These are phyloP conservation scores for Amyelois transitella DNA, from an alignment of 1,140 invertebrate genomes.

Conservation along the genomic window DNA sequence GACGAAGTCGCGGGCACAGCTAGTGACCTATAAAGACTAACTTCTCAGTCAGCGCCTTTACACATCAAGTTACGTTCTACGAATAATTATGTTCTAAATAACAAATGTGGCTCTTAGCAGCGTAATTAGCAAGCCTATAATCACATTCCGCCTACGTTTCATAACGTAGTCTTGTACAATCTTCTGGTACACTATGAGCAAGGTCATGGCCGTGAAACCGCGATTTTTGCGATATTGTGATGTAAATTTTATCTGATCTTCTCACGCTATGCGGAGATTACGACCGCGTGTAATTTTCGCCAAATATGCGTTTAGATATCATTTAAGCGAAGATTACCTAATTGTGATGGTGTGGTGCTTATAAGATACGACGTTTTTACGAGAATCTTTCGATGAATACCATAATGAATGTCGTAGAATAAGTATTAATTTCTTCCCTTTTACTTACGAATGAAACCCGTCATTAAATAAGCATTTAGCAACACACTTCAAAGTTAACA, in stretches of 20 bases:
- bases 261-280: slow-evolving; percentile 22
- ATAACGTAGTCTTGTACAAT: background rate
- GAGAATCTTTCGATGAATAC: no score
- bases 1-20: no score
- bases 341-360: background rate
- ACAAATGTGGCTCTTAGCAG: background rate
- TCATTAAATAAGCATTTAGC: no score
- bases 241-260: slow-evolving; percentile 24
- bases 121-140: background rate
- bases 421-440: no score
- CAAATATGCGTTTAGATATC: slow-evolving; percentile 1
- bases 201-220: background rate
- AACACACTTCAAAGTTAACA: background rate
- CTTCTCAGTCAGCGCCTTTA: no score
- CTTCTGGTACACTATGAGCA: background rate
- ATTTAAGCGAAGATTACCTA: slow-evolving; percentile 7
- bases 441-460: no score
- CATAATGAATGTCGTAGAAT: no score
- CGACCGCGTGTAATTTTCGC: background rate
- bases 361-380: background rate
- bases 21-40: no score
- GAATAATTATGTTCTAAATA: background rate
- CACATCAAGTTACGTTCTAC: background rate
- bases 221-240: background rate
- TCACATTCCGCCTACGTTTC: background rate